Conservation (phyloP, 1,140 invertebrate genomes). For the Oreohelix idahoensis region DNA sequence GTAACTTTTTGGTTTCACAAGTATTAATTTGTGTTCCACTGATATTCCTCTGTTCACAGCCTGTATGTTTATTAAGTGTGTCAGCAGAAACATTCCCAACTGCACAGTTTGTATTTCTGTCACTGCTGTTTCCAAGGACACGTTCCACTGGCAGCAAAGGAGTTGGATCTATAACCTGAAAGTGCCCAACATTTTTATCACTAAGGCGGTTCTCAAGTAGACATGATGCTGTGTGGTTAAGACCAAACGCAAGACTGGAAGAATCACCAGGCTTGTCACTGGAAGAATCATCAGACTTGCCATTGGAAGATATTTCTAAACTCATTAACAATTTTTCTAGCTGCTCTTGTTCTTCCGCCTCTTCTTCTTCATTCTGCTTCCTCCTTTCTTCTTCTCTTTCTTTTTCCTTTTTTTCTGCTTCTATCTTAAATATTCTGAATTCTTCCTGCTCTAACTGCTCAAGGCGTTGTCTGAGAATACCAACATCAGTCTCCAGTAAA, state of each 20-base stretch:
- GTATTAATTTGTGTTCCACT: not conserved
- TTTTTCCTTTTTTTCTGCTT: not conserved
- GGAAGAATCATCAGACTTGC: not conserved
- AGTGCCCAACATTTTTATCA: not conserved
- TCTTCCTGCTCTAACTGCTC: constrained; percentile 3
- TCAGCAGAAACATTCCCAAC: not conserved
- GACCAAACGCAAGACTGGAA: too few relatives aligned
- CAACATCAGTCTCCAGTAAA: constrained; percentile 3
- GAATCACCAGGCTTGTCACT: too few relatives aligned
- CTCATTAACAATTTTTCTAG: not conserved
- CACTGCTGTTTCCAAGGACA: not conserved
- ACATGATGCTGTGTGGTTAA: not conserved
- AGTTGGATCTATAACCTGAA: not conserved
- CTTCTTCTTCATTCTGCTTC: not conserved
- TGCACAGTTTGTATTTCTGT: not conserved
- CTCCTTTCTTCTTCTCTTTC: constrained; percentile 1
- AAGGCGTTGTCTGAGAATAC: not conserved
- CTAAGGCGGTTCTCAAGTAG: not conserved
- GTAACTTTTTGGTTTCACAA: not conserved
- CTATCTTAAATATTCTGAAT: not conserved
- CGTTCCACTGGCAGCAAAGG: not conserved
- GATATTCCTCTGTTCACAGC: not conserved
- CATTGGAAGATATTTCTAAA: not conserved
- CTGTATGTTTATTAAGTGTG: not conserved
- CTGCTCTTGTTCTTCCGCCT: not conserved